Percentiles rank a stretch among this genome's conserved stretches.
phyloP scores from a whole-genome alignment of 2,797 vertebrate genomes.

The Pitangus sulphuratus region DNA sequence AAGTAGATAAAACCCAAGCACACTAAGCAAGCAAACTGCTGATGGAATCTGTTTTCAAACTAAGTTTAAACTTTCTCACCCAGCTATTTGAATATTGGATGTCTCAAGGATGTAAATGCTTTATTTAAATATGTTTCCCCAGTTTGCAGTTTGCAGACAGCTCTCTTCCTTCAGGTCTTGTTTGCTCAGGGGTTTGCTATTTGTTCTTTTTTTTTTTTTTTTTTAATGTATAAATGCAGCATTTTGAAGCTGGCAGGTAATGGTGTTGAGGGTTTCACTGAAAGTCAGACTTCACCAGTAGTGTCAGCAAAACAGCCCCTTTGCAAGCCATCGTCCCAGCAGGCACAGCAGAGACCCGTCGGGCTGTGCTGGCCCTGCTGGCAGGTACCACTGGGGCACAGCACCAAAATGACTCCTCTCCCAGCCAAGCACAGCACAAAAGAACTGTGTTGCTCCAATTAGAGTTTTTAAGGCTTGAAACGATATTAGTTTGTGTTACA shows the following conservation, averaged over 20 bases:
- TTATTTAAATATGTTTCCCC: background rate
- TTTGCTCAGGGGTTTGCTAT: background rate
- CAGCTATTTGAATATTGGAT: conserved; percentile 28
- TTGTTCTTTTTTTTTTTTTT: background rate
- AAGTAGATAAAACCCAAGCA: background rate
- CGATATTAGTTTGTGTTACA: background rate
- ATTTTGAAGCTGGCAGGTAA: conserved; percentile 14
- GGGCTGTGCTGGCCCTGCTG: background rate
- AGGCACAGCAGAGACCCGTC: rapidly evolving
- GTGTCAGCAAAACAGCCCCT: background rate
- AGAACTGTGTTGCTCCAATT: background rate
- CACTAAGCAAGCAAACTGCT: conserved; percentile 31
- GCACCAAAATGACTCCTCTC: background rate
- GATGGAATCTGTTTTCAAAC: conserved; percentile 19
- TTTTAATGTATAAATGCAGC: conserved; percentile 22
- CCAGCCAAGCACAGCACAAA: background rate
- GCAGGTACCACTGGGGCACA: rapidly evolving
- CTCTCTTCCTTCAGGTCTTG: background rate
- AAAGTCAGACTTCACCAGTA: background rate
- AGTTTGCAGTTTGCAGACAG: background rate
- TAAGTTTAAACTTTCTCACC: conserved; percentile 31
- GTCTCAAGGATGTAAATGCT: background rate
- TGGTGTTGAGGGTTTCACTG: background rate
- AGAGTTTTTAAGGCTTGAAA: background rate
- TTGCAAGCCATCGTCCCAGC: background rate